phyloP scores from a whole-genome alignment of 2,113 vertebrate species.

The Pachyramphus minor region DNA sequence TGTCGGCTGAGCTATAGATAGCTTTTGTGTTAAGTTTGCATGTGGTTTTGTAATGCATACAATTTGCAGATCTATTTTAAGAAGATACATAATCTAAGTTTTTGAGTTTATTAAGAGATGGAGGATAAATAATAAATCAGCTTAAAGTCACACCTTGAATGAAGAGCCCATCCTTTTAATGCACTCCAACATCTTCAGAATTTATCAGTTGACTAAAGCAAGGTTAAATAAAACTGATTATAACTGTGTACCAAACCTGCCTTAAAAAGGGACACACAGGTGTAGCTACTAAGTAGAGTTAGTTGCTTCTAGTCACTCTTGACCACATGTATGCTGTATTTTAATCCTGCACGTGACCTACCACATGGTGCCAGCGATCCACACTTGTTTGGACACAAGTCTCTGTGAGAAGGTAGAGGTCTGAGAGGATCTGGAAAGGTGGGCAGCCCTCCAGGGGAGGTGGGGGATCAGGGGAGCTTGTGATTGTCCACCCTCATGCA shows the following conservation, averaged over 20 bases:
- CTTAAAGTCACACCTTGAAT: background rate
- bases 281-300: background rate
- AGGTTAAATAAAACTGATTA: background rate
- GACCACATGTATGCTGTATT: background rate
- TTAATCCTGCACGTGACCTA: background rate
- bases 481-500: rapidly evolving
- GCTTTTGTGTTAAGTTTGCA: background rate
- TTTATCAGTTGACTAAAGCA: background rate
- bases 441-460: background rate
- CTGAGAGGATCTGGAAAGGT: background rate
- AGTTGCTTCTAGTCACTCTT: background rate
- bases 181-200: background rate
- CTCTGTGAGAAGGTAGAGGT: background rate
- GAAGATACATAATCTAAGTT: background rate
- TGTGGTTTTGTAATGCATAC: background rate
- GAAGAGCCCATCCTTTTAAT: background rate
- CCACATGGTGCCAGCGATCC: background rate
- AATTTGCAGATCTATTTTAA: background rate
- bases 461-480: background rate
- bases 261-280: rapidly evolving
- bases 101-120: background rate
- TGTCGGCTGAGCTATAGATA: background rate
- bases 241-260: background rate
- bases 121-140: background rate
- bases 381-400: background rate